These are phyloP conservation scores for Cinclus cinclus DNA, from an alignment of 2,113 vertebrate genomes.

Conservation along the genomic window DNA sequence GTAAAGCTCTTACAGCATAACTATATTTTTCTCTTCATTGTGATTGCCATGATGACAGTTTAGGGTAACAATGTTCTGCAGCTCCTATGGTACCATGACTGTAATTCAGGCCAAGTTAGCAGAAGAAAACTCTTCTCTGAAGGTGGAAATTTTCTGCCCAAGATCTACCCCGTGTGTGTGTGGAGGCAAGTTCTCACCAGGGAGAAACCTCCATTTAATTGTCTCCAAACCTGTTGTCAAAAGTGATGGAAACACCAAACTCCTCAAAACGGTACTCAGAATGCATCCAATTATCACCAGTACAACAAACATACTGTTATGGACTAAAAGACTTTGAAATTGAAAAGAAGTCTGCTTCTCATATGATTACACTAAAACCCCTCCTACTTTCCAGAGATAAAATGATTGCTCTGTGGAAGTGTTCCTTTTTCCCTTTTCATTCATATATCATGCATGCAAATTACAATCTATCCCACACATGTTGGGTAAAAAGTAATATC, in stretches of 20 bases:
- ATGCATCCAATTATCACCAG: background rate
- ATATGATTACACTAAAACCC: background rate
- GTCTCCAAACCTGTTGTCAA: background rate
- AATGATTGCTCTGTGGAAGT: background rate
- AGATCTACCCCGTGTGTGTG: background rate
- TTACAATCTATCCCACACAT: background rate
- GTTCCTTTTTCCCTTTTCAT: background rate
- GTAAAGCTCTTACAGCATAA: constrained; percentile 60
- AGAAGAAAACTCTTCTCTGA: background rate
- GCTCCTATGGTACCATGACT: background rate
- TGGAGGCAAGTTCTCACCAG: background rate
- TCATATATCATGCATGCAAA: background rate
- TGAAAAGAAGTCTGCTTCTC: background rate
- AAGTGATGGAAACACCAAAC: background rate
- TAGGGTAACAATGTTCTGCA: constrained; percentile 20
- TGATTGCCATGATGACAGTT: constrained; percentile 47
- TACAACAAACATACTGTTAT: background rate
- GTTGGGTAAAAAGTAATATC: background rate
- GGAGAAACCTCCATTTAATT: background rate
- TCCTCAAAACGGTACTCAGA: background rate
- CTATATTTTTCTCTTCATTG: constrained; percentile 67
- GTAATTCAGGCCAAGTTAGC: background rate
- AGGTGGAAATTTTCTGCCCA: background rate
- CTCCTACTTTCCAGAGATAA: background rate
- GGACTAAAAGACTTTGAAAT: background rate